These are phyloP conservation scores for Gadus macrocephalus DNA, from an alignment of 2,113 vertebrate species.

Conservation along the genomic window DNA sequence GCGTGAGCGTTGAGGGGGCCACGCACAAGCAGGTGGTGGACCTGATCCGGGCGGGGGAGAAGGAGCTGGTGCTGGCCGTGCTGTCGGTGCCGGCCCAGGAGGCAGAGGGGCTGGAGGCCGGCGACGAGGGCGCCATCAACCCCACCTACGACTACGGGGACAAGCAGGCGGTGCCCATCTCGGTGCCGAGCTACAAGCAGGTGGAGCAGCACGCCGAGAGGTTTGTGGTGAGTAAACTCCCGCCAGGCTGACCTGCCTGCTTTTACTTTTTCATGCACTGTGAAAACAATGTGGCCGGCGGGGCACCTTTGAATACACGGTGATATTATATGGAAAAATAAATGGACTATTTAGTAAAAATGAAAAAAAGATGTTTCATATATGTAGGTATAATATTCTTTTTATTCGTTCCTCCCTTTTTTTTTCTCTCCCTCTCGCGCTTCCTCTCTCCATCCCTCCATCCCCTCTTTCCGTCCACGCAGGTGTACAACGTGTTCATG, in stretches of 20 bases:
- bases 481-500: conserved; percentile 98
- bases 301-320: not conserved
- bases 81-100: conserved; percentile 91
- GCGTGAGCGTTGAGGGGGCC: conserved; percentile 92
- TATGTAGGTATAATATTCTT: no score
- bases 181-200: conserved; percentile 94
- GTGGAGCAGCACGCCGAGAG: conserved; percentile 95
- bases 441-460: no score
- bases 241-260: not conserved
- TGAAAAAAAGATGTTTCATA: no score
- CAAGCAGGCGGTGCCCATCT: conserved; percentile 96
- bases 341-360: no score
- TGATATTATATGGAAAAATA: no score
- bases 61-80: conserved; percentile 90
- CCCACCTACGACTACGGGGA: conserved; percentile 94
- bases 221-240: conserved; percentile 85
- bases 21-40: conserved; percentile 99
- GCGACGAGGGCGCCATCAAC: conserved; percentile 83
- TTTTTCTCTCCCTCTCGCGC: no score
- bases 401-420: no score
- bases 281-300: not conserved
- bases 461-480: not conserved
- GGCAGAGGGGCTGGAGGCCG: conserved; percentile 85
- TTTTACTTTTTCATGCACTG: no score
- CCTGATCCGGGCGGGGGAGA: conserved; percentile 91